Evolutionary conservation across 1,140 invertebrate species (phyloP), one percentile per base, ranked within the genome.

Genomic region (Gonatopus flavifemur): DNA sequence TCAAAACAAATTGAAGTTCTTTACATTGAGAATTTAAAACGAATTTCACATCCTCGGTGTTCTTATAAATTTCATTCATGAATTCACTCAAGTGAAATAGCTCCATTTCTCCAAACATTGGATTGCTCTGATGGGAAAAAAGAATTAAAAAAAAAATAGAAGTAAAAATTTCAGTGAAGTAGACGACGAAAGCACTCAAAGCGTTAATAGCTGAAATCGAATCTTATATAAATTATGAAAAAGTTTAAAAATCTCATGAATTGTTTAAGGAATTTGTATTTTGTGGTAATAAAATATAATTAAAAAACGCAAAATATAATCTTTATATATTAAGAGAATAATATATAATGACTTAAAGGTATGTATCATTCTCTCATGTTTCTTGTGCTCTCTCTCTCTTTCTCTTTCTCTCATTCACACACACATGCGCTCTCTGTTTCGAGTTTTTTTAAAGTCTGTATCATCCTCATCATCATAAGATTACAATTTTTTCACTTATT

Each of bases 321-420:
- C 46, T 48, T 57, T 57, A 70, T 68, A 70, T 69, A 72, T 71
- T 67, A 67, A n/a, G n/a, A 66, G 59, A 68, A 67, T 68, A 64
- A 64, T 62, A 53, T 65, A 59, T 63, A 58, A 65, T 69, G 61
- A 64, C 55, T 67, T 65, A 67, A 68, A 64, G 55, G 59, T 64
- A 64, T 57, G 48, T 35, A 48, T 57, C 48, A n/a, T 50, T 49
- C 24, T 21, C 42, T 58, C n/a, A n/a, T n/a, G n/a, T 57, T 56
- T 39, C 53, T 41, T 36, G 55, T 60, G 48, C 28, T 44, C 41
- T 41, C 28, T 51, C 50, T 44, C 47, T n/a, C 47, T 53, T 59
- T 62, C 39, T 45, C 47, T 46, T 52, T 44, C 30, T 39, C 54
- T 22, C 50, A 39, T 35, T 43, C 49, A 53, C 49, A 20, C 38